These are phyloP conservation scores for Odontothrips loti DNA, from an alignment of 2,888 invertebrate genomes.

Conservation along the genomic window DNA sequence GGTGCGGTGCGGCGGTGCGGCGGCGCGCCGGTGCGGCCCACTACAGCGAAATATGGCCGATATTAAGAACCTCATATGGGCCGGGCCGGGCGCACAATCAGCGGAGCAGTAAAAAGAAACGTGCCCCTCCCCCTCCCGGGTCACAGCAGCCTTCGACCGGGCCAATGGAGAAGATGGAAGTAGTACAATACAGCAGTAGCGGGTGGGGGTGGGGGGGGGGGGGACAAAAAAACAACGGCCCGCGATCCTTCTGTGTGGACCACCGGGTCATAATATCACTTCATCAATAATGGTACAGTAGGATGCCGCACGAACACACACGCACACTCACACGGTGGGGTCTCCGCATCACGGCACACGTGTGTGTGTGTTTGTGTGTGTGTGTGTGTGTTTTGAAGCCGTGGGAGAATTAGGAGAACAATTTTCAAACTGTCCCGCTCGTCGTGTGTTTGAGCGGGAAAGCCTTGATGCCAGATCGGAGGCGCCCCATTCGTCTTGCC, in stretches of 20 bases:
- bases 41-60: not conserved
- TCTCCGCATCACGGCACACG: no score
- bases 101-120: not conserved
- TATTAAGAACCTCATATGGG: not conserved
- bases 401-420: no score
- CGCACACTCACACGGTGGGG: not conserved
- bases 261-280: not conserved
- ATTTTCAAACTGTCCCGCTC: no score
- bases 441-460: no score
- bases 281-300: no score
- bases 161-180: no score
- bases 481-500: no score
- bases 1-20: not conserved
- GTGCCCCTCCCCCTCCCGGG: not conserved
- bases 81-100: conserved; percentile 6
- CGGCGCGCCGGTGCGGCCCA: not conserved
- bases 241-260: not conserved
- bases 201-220: no score
- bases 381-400: no score
- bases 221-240: not conserved
- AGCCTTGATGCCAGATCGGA: no score
- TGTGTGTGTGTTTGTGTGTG: no score
- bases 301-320: not conserved
- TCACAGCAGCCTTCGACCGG: not conserved
- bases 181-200: no score